Base-by-base conservation (phyloP, 1,140 invertebrate genomes). In the Drosophila hydei region DNA sequence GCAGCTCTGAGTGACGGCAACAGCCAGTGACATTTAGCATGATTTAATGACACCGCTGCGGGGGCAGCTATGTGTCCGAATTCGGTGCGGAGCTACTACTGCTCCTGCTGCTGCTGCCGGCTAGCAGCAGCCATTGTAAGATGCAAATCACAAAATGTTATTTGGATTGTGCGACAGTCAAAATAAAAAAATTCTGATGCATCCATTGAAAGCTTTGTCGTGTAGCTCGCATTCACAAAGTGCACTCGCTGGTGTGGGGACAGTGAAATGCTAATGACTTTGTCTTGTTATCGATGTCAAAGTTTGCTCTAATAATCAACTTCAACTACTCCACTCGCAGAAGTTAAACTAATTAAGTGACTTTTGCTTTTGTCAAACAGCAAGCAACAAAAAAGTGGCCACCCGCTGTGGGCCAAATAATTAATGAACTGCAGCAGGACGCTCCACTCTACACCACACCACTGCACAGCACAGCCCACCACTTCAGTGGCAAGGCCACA, bases 201-300 rank as follows among this genome's bases (percentile, higher is more conserved):
- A 55, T 40, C 36, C 58, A 73, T 38, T 81, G 64, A 81, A 81
- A 81, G 78, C 78, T 74, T 81, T 81, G 78, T 81, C 78, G 68
- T 81, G 78, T 81, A 55, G 42, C 52, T 58, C 27, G 42, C 51
- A 59, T 51, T 59, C 27, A 36, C 62, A 45, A 63, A 65, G 38
- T 61, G 73, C 76, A 40, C 42, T 16, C 12, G 33, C 38, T 27
- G 8, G 30, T 14, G 38, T 7, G 54, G 54, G n/a, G 33, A 56
- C 42, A 56, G 54, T 68, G 80, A 80, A 70, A 87, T 85, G 73
- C 80, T 80, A 85, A 85, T 85, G 81, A 77, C 80, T 87, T 87
- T 87, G 79, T 79, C 77, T 77, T 87, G 83, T 85, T 85, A 87
- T 87, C 81, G 81, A 87, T 87, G 83, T 75, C 81, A 81, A 87